phyloP scores from a whole-genome alignment of 2,113 vertebrate genomes.

The Noctilio leporinus region DNA sequence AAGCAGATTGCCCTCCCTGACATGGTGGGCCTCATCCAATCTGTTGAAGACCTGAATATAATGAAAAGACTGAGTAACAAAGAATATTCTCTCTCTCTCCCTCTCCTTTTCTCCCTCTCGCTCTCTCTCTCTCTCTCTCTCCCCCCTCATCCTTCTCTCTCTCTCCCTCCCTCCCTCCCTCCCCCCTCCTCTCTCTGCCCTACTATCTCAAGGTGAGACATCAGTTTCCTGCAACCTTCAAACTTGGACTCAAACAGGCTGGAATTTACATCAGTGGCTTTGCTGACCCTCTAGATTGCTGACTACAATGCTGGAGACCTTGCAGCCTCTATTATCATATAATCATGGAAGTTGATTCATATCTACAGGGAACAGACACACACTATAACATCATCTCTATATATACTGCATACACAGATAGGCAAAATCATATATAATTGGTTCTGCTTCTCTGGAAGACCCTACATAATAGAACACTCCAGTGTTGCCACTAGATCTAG shows the following conservation, averaged over 20 bases:
- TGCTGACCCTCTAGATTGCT: background rate
- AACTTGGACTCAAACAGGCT: background rate
- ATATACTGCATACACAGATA: rapidly evolving
- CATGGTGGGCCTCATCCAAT: background rate
- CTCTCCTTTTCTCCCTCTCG: no score
- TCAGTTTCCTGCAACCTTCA: background rate
- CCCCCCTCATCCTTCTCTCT: background rate
- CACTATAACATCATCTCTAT: background rate
- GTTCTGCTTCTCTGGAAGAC: background rate
- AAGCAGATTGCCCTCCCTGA: background rate
- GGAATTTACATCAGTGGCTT: background rate
- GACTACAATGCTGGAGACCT: background rate
- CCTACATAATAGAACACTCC: background rate
- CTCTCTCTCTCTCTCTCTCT: no score
- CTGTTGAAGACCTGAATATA: background rate
- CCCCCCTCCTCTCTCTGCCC: no score
- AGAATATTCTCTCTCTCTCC: background rate
- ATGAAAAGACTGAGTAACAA: background rate
- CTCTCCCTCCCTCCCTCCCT: background rate
- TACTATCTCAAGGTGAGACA: background rate
- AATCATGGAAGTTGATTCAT: background rate
- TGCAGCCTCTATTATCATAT: background rate
- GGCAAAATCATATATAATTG: background rate
- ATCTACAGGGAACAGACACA: background rate
- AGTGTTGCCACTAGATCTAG: background rate